phyloP scores from a whole-genome alignment of 2,888 invertebrate genomes.

The Acholoe squamosa region DNA sequence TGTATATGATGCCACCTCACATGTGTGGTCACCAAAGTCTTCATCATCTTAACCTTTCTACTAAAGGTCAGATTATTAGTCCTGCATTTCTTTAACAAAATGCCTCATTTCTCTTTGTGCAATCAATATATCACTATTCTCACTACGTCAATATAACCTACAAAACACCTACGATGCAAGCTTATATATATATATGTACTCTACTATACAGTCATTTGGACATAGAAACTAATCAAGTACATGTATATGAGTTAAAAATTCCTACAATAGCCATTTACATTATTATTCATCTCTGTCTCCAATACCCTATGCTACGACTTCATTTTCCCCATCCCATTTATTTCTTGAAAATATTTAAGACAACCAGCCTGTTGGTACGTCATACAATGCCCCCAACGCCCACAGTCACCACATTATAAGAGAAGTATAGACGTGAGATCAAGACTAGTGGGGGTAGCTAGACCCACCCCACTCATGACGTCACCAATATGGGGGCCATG shows the following conservation, averaged over 20 bases:
- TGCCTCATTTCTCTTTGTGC: constrained; percentile 35
- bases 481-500: neutral
- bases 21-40: neutral
- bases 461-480: neutral
- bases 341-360: neutral
- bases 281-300: neutral
- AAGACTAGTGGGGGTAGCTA: neutral
- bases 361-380: constrained; percentile 17
- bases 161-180: constrained; percentile 47
- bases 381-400: neutral
- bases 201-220: constrained; percentile 59
- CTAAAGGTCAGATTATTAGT: neutral
- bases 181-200: neutral
- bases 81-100: neutral
- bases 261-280: constrained; percentile 56
- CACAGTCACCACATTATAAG: constrained; percentile 29
- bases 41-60: constrained; percentile 22
- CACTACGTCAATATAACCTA: constrained; percentile 53
- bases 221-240: constrained; percentile 58
- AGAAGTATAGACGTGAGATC: constrained; percentile 32
- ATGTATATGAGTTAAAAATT: constrained; percentile 61
- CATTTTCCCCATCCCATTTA: neutral
- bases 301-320: constrained; percentile 16
- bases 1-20: neutral
- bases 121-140: constrained; percentile 57